Evolutionary conservation across 2,888 invertebrate species (phyloP).

Genomic region (Calameuta pallipes): DNA sequence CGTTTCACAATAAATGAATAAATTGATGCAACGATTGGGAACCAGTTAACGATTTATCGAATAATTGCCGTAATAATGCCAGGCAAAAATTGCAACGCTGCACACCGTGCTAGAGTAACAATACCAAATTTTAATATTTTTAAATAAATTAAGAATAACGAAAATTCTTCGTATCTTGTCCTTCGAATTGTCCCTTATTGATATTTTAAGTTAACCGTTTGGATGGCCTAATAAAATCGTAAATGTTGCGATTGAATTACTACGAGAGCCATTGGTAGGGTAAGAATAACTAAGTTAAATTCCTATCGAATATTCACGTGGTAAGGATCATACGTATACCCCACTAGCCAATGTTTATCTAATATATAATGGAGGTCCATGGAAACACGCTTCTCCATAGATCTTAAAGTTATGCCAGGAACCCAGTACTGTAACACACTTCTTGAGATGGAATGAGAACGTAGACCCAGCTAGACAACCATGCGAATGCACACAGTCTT

Average conservation of each 20-base stretch:
- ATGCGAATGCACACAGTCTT: neutral
- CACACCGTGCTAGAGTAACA: too few relatives aligned
- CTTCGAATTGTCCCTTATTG: neutral
- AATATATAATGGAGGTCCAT: constrained; percentile 4
- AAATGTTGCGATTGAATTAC: neutral
- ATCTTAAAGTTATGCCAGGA: neutral
- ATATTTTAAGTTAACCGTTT: neutral
- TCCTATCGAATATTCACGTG: neutral
- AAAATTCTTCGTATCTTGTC: neutral
- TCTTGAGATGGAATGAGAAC: constrained; percentile 2
- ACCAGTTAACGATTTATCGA: too few relatives aligned
- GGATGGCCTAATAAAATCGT: neutral
- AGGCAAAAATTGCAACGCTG: too few relatives aligned
- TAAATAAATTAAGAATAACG: neutral
- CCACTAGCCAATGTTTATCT: neutral
- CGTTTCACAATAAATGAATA: neutral
- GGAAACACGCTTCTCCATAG: constrained; percentile 1
- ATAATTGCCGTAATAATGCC: too few relatives aligned
- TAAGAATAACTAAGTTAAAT: neutral
- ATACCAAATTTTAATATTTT: too few relatives aligned
- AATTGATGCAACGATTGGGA: too few relatives aligned
- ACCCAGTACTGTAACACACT: neutral
- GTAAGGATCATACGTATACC: neutral
- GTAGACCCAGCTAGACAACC: neutral
- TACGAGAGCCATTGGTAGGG: neutral